These are phyloP conservation scores for Acanthoscelides obtectus DNA, from an alignment of 2,888 invertebrate species.

Conservation along the genomic window DNA sequence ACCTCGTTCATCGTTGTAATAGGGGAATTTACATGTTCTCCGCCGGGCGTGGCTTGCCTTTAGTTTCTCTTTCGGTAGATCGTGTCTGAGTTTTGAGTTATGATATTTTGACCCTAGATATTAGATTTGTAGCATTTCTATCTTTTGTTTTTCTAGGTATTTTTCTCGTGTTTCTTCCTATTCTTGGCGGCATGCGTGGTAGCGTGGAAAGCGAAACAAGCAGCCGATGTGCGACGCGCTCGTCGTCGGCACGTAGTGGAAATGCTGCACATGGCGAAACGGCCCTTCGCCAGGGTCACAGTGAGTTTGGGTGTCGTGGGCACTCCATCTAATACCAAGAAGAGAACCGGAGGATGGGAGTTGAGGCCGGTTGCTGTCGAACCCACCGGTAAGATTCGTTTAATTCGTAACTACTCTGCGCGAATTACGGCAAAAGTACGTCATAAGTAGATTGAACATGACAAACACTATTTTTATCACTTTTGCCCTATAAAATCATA, in stretches of 20 bases:
- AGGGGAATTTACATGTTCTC: no score
- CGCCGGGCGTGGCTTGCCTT: no score
- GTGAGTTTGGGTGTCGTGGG: slow-evolving; percentile 52
- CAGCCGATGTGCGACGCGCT: slow-evolving; percentile 81
- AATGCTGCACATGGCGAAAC: slow-evolving; percentile 94
- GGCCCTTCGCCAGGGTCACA: slow-evolving; percentile 87
- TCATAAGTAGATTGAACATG: no score
- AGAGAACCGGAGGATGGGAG: slow-evolving; percentile 49
- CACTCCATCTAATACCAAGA: slow-evolving; percentile 26
- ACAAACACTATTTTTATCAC: no score
- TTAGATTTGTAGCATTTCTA: no score
- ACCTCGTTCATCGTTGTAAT: no score
- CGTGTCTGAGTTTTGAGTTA: no score
- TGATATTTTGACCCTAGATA: no score
- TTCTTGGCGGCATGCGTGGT: slow-evolving; percentile 92
- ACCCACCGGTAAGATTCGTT: slow-evolving; percentile 57
- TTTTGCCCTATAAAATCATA: no score
- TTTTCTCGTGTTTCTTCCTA: slow-evolving; percentile 94
- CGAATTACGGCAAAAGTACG: no score
- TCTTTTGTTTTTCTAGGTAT: slow-evolving; percentile 71
- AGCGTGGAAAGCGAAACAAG: slow-evolving; percentile 94
- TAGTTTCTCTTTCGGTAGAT: no score
- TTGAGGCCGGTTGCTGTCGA: slow-evolving; percentile 85
- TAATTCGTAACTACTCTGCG: no score
- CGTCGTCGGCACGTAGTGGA: slow-evolving; percentile 87